Evolutionary conservation across 2,888 invertebrate genomes (phyloP), one percentile per base, ranked within the genome.

Genomic region (Hirtodrosophila alboralis): DNA sequence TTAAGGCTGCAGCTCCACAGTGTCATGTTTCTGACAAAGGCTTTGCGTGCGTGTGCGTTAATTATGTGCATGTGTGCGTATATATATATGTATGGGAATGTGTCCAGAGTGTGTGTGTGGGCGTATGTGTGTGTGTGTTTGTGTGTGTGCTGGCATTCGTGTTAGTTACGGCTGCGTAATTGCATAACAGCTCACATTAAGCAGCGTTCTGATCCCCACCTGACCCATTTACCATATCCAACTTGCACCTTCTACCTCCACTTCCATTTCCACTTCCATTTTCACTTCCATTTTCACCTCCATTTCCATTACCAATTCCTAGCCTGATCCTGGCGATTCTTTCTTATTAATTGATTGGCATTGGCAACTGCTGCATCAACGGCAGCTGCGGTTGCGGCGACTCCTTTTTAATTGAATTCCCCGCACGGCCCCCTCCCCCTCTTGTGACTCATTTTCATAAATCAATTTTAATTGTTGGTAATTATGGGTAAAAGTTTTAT

Each of bases 401-500:
- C 54, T 62, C 54, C 31, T 52, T 75, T 83, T 78, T 80, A 78
- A 83, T 79, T 79, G 83, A 79, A 81, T 84, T 81, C 58, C 69
- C 6, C 23, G 23, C 48, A 16, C 23, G 16, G 10, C 60, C 57
- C n/a, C n/a, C n/a, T n/a, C n/a, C n/a, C n/a, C n/a, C n/a, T n/a
- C n/a, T n/a, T n/a, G n/a, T n/a, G n/a, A n/a, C n/a, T n/a, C 67
- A 64, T 70, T 72, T 80, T 59, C 75, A 80, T 88, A 87, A 88
- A 87, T 88, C 88, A 86, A 78, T 72, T 88, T 87, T 87, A 87
- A 88, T 87, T 86, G 84, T 74, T 68, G 84, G 84, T 80, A 88
- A 87, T 88, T 88, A 87, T 85, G 72, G 78, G 66, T 65, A 69
- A 71, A 63, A 72, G 53, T 74, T 53, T 44, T 71, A 51, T 38